These are phyloP conservation scores for Aplodontia rufa DNA, from an alignment of 2,113 vertebrate genomes.

Conservation along the genomic window DNA sequence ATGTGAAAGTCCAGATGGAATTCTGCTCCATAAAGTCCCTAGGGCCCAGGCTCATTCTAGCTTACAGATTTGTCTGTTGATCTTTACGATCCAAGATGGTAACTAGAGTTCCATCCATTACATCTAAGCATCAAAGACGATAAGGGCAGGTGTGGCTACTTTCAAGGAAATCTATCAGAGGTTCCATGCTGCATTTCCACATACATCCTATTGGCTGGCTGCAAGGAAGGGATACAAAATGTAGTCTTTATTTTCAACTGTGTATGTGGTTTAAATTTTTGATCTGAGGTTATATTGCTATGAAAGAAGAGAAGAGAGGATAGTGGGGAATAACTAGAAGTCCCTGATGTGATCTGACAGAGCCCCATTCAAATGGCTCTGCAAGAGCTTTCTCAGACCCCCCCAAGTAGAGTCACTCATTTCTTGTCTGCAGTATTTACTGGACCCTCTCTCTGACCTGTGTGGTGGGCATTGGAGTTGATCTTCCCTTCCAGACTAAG, in stretches of 20 bases:
- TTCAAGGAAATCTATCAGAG: background rate
- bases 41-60: background rate
- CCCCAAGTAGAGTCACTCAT: background rate
- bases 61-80: background rate
- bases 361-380: background rate
- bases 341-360: background rate
- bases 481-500: background rate
- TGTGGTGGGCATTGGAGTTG: background rate
- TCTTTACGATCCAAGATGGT: background rate
- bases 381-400: background rate
- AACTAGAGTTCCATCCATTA: background rate
- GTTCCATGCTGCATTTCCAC: background rate
- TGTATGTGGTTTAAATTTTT: background rate
- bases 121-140: background rate
- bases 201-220: background rate
- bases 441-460: background rate
- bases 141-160: background rate
- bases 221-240: background rate
- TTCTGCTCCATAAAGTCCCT: background rate
- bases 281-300: background rate
- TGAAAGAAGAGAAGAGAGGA: background rate
- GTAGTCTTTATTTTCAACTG: background rate
- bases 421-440: background rate
- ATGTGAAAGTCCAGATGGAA: background rate
- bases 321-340: background rate